Base-by-base conservation (phyloP, 2,888 invertebrate genomes). In the Trachelus stipa region DNA sequence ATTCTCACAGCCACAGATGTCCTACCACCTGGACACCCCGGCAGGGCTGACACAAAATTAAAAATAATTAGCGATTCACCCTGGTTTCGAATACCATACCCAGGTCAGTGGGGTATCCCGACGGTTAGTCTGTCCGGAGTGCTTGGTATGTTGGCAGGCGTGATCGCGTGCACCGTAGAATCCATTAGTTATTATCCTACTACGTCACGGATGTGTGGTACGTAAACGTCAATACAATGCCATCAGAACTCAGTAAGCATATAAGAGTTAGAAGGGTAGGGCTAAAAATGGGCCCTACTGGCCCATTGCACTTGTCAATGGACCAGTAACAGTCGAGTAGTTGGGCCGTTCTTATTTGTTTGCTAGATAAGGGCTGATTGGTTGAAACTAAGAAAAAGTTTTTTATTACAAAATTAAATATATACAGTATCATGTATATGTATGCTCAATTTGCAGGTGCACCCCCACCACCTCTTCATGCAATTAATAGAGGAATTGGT, bases 141-240 rank as follows among this genome's bases (percentile, higher is more conserved):
- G 23, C 91, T 96, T 78, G 96, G 96, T 4, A 95, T 96, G 94
- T 86, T 96, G 77, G 96, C 96, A 0, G 96, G 96, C 0, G 96
- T 96, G 34, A 89, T 96, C 56, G 96, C 96, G 0, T 96, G 96
- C 83, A 96, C 96, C 0, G 95, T 96, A 23, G 96, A 96, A 90
- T 96, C 96, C 6, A 95, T 97, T 80, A 97, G 97, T 86, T 97
- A 98, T 90, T 98, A 98, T 92, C 97, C 97, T 76, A 97, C 97
- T n/a, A 97, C 97, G 1, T 96, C 98, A 0, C 93, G 94, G 89
- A 96, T 96, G 95, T 95, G 96, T 83, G 95, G 95, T 95, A 82
- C 91, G 92, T 85, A 69, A 68, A 9, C 23, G 9, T 9, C 23
- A 56, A 15, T 23, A 9, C 2, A 40, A 23, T 56, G 6, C 23